Evolutionary conservation across 2,797 vertebrate species (phyloP).

Genomic region (Macrochelys suwanniensis): DNA sequence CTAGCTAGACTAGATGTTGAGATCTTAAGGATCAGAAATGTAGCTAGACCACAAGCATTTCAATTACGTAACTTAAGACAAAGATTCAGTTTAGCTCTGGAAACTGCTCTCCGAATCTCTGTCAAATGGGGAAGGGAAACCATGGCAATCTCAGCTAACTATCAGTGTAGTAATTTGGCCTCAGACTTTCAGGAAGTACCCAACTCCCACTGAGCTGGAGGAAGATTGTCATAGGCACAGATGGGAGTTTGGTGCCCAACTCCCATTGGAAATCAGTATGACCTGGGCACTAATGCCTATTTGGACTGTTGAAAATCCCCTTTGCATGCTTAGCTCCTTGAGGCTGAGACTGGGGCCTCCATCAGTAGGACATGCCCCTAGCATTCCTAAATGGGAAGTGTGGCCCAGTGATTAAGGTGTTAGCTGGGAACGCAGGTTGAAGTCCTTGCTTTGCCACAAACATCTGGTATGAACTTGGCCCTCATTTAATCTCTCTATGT

Average conservation of each 20-base stretch:
- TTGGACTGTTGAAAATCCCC: not conserved
- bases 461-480: not conserved
- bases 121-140: not conserved
- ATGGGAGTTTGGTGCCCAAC: not conserved
- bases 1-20: rapidly evolving
- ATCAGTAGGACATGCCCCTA: not conserved
- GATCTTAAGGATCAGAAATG: not conserved
- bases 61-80: not conserved
- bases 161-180: not conserved
- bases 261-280: not conserved
- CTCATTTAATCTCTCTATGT: not conserved
- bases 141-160: not conserved
- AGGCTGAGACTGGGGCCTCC: not conserved
- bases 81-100: not conserved
- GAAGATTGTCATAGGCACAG: not conserved
- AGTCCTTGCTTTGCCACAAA: not conserved
- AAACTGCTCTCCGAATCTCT: not conserved
- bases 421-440: not conserved
- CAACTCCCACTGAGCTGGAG: not conserved
- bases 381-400: not conserved
- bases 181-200: not conserved
- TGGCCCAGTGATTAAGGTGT: not conserved
- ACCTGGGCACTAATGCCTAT: too few relatives aligned
- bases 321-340: not conserved
- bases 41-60: not conserved